phyloP scores from a whole-genome alignment of 2,113 vertebrate species.

The Spea bombifrons region DNA sequence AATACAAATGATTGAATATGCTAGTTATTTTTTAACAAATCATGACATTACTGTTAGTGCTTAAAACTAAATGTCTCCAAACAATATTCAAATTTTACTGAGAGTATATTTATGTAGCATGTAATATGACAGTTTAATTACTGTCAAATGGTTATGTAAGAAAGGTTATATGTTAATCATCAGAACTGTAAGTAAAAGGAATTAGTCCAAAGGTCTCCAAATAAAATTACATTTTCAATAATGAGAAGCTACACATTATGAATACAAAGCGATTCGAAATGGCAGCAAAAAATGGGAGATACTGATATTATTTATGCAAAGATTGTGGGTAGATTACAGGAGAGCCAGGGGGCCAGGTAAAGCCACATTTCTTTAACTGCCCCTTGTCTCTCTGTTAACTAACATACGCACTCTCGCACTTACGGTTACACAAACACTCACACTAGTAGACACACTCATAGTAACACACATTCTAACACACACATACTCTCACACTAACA shows the following conservation, averaged over 20 bases:
- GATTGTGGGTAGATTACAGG: not conserved
- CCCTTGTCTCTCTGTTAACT: too few relatives aligned
- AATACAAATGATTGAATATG: too few relatives aligned
- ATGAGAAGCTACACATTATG: not conserved
- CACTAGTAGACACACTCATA: too few relatives aligned
- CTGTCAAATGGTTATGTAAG: not conserved
- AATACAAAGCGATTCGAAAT: not conserved
- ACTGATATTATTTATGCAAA: not conserved
- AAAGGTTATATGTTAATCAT: constrained; percentile 1
- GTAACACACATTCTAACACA: too few relatives aligned
- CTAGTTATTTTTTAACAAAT: too few relatives aligned
- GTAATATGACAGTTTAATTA: not conserved
- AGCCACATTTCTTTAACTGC: too few relatives aligned
- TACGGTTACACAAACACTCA: too few relatives aligned
- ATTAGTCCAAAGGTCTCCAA: not conserved
- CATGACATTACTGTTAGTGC: too few relatives aligned
- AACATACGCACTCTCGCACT: too few relatives aligned
- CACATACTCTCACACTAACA: too few relatives aligned
- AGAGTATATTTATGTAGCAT: not conserved
- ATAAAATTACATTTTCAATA: not conserved
- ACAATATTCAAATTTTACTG: not conserved
- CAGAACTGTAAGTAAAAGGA: not conserved
- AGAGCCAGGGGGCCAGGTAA: not conserved
- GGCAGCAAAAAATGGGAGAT: not conserved
- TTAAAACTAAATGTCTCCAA: not conserved